These are phyloP conservation scores for Cabera pusaria DNA, from an alignment of 2,888 invertebrate species.

Conservation along the genomic window DNA sequence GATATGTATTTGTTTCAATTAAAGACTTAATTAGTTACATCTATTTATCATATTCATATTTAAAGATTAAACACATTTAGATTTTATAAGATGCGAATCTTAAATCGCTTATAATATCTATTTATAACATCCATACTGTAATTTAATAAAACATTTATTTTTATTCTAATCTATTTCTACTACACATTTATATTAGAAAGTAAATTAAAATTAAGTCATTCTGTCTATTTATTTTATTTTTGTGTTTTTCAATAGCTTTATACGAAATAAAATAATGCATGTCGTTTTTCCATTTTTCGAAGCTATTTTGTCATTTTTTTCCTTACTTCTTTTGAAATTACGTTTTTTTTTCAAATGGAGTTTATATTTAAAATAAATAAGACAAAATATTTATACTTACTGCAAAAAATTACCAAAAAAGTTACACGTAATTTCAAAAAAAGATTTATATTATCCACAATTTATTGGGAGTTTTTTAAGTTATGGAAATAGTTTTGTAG, in stretches of 20 bases:
- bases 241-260: slow-evolving; percentile 45
- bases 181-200: slow-evolving; percentile 36
- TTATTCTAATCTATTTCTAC: slow-evolving; percentile 44
- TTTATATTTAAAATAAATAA: background rate
- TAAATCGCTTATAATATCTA: slow-evolving; percentile 33
- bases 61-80: slow-evolving; percentile 65
- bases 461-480: slow-evolving; percentile 29
- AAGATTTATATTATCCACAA: slow-evolving; percentile 27
- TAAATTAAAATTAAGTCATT: slow-evolving; percentile 22
- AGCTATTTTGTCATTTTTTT: slow-evolving; percentile 49
- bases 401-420: background rate
- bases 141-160: slow-evolving; percentile 41
- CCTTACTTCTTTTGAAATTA: slow-evolving; percentile 45
- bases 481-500: slow-evolving; percentile 32
- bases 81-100: slow-evolving; percentile 47
- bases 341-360: slow-evolving; percentile 14
- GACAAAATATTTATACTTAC: too few relatives aligned
- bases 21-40: slow-evolving; percentile 60
- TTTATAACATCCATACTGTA: slow-evolving; percentile 60
- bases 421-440: slow-evolving; percentile 25
- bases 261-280: slow-evolving; percentile 56
- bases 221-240: slow-evolving; percentile 30
- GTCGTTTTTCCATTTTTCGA: slow-evolving; percentile 67
- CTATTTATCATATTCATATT: slow-evolving; percentile 55
- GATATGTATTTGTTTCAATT: slow-evolving; percentile 80